These are phyloP conservation scores for Amblyraja radiata DNA, from an alignment of 2,797 vertebrate genomes.

Conservation along the genomic window DNA sequence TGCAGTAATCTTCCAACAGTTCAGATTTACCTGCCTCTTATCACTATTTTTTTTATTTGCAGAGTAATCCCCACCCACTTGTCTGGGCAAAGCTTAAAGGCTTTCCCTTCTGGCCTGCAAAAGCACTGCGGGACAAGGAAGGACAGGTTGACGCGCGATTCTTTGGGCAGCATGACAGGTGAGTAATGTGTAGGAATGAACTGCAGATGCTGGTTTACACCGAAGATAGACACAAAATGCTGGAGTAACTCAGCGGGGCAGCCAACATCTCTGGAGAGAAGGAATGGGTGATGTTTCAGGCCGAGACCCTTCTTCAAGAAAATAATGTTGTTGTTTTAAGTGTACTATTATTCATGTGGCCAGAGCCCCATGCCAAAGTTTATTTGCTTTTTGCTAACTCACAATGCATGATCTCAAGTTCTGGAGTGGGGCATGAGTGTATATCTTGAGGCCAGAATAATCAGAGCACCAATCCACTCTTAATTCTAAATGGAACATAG, in stretches of 20 bases:
- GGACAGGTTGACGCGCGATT: slow-evolving; percentile 96
- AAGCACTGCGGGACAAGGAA: slow-evolving; percentile 93
- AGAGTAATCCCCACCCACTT: slow-evolving; percentile 94
- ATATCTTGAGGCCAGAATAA: not conserved
- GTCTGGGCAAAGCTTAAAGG: slow-evolving; percentile 98
- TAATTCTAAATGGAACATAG: not conserved
- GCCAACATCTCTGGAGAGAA: no score
- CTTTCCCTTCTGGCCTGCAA: slow-evolving; percentile 97
- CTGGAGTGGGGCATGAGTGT: not conserved
- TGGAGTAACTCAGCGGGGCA: no score
- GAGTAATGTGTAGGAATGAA: slow-evolving; percentile 41
- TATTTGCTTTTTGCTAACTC: not conserved
- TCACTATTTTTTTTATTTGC: slow-evolving; percentile 45
- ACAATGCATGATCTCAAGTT: not conserved
- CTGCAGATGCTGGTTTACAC: no score
- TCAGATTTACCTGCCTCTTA: not conserved
- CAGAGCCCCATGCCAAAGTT: not conserved
- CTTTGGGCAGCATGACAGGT: slow-evolving; percentile 98
- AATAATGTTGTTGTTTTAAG: no score
- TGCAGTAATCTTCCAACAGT: not conserved
- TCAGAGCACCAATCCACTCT: not conserved
- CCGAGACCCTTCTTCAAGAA: no score
- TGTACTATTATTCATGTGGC: not conserved
- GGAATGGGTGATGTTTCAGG: no score
- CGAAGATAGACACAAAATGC: no score